Evolutionary conservation across 2,888 invertebrate genomes (phyloP).

Genomic region (Ophioninae sp.): DNA sequence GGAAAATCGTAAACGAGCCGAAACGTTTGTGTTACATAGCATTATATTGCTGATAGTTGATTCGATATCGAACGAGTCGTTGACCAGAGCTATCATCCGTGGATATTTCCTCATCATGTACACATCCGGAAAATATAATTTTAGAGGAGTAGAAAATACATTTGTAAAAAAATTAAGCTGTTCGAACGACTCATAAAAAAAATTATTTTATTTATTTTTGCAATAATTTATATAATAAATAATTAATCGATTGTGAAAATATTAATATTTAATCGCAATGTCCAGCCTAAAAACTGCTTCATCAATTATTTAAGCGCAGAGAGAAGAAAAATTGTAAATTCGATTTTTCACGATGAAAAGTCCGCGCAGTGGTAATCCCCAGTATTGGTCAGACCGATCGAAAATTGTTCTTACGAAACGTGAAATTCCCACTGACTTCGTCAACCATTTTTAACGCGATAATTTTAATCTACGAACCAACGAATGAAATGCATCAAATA

Average conservation of each 20-base stretch:
- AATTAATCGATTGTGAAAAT: too few relatives aligned
- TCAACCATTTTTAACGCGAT: background rate
- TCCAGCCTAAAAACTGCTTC: background rate
- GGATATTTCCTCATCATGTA: conserved; percentile 32
- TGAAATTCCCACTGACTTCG: background rate
- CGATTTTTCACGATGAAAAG: background rate
- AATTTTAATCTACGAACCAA: background rate
- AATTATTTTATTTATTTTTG: too few relatives aligned
- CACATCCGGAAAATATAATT: too few relatives aligned
- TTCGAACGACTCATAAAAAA: too few relatives aligned
- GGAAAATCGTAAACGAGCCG: conserved; percentile 58
- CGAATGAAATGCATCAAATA: background rate
- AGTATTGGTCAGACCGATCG: background rate
- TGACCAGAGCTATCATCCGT: conserved; percentile 47
- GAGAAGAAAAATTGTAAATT: background rate
- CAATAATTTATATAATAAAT: too few relatives aligned
- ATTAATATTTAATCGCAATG: too few relatives aligned
- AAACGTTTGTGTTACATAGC: conserved; percentile 50
- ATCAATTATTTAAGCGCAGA: background rate
- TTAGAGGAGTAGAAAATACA: too few relatives aligned
- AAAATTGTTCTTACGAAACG: background rate
- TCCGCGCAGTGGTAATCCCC: background rate
- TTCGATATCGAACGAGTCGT: conserved; percentile 51
- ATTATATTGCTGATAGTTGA: conserved; percentile 57
- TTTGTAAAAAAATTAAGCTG: too few relatives aligned